These are phyloP conservation scores for Leiothrix lutea DNA, from an alignment of 2,113 vertebrate genomes.

Conservation along the genomic window DNA sequence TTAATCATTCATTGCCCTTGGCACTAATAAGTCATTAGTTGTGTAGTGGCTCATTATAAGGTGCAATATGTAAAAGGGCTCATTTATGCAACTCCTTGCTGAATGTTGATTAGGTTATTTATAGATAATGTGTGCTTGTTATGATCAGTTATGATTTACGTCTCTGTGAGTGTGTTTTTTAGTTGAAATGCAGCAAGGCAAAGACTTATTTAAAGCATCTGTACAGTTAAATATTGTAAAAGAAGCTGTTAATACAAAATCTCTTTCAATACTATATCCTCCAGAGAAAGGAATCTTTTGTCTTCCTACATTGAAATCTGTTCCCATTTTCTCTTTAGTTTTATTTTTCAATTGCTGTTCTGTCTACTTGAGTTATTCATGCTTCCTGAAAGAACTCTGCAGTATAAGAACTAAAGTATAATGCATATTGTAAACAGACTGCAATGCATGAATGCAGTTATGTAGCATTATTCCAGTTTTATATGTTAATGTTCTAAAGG, in stretches of 20 bases:
- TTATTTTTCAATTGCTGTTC: slow-evolving; percentile 4
- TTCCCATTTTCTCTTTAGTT: slow-evolving; percentile 6
- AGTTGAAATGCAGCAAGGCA: background rate
- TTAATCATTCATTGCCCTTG: slow-evolving; percentile 75
- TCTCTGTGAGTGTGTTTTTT: background rate
- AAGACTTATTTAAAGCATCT: slow-evolving; percentile 17
- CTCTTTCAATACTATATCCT: background rate
- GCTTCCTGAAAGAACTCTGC: background rate
- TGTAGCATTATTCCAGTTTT: background rate
- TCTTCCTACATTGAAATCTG: background rate
- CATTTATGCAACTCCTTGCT: slow-evolving; percentile 64
- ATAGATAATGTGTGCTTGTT: slow-evolving; percentile 64
- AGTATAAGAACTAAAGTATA: background rate
- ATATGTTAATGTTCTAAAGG: slow-evolving; percentile 5
- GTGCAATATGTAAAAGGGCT: slow-evolving; percentile 55
- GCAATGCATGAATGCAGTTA: background rate
- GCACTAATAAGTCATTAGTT: slow-evolving; percentile 76
- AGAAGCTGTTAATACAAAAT: background rate
- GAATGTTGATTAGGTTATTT: slow-evolving; percentile 77
- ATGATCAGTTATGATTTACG: slow-evolving; percentile 62
- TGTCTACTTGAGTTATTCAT: slow-evolving; percentile 19
- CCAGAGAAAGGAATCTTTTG: background rate
- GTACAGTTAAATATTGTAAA: slow-evolving; percentile 8
- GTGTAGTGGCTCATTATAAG: slow-evolving; percentile 71
- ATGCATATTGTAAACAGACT: slow-evolving; percentile 16